Base-by-base conservation (phyloP, 2,797 vertebrate genomes). In the Gallinago solitaria region DNA sequence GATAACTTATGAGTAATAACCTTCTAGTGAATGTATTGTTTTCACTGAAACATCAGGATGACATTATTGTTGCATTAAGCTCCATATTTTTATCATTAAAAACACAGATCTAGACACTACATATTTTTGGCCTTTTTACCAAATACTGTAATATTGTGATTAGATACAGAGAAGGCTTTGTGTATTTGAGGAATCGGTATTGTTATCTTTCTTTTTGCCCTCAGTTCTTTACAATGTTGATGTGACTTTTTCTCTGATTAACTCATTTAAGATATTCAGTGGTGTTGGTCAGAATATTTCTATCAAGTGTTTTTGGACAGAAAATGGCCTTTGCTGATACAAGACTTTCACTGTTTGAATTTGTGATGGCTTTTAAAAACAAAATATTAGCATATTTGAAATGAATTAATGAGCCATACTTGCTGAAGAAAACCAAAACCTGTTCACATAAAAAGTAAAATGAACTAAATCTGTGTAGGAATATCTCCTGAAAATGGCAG, bases 61-160 rank as follows among this genome's bases (percentile, higher is more conserved):
- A 51, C 64, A 53, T 87, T 95, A 64, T 41, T 83, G 20, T 81
- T 93, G 65, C 53, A 48, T 83, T 83, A 83, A 65, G 33, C n/a
- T 76, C 57, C 83, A 43, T 81, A 78, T 69, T 93, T 83, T 90
- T 91, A 32, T 67, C 15, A 89, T 81, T 86, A 94, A 91, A 93
- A 77, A 25, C 48, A 63, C 12, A 71, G 33, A 53, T 47, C 33
- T 80, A 83, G 76, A 89, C 53, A 54, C 45, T 54, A 68, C 18
- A 70, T 3, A 19, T 56, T 83, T 84, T 57, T 74, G 9, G 56
- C 27, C 37, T 59, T 96, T 93, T 68, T 35, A 75, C 11, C 41
- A 83, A 64, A 59, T 23, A 33, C 9, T 76, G 8, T 75, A 77
- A n/a, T 71, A 25, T 48, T 86, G 27, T 71, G 33, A 83, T 91